Percentiles rank a stretch among this genome's conserved stretches.
These are phyloP conservation scores for Eilema griseolum DNA, from an alignment of 2,888 invertebrate species.

Conservation along the genomic window DNA sequence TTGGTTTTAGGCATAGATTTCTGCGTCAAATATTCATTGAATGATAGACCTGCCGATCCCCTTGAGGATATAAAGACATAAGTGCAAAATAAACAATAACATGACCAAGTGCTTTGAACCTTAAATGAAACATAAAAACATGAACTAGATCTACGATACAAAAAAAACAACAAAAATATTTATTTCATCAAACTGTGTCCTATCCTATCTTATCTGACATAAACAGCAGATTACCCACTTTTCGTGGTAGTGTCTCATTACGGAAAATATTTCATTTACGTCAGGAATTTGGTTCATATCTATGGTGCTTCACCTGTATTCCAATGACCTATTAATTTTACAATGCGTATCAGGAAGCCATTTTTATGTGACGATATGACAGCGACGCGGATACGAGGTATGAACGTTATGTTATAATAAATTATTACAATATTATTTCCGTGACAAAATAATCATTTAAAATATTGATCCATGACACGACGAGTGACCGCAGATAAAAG, in stretches of 20 bases:
- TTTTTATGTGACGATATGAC: conserved; percentile 6
- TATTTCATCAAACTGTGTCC: conserved; percentile 21
- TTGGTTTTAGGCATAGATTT: not conserved
- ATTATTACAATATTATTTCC: not conserved
- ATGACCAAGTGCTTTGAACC: not conserved
- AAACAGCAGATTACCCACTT: conserved; percentile 29
- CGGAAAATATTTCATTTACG: conserved; percentile 31
- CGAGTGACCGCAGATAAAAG: too few species aligned
- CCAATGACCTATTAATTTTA: conserved; percentile 20
- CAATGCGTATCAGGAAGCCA: not conserved
- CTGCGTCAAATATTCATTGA: too few species aligned
- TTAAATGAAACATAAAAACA: not conserved
- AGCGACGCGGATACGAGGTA: not conserved
- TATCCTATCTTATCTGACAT: conserved; percentile 43
- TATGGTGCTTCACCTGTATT: conserved; percentile 31
- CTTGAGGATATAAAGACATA: not conserved
- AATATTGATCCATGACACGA: too few species aligned
- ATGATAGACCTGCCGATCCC: too few species aligned
- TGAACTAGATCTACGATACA: not conserved
- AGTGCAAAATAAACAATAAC: not conserved
- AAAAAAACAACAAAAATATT: conserved; percentile 8
- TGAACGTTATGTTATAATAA: not conserved
- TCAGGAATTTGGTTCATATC: conserved; percentile 23
- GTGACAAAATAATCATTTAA: not conserved
- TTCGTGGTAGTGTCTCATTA: conserved; percentile 12